phyloP scores from a whole-genome alignment of 2,797 vertebrate genomes.

The Phoebastria nigripes region DNA sequence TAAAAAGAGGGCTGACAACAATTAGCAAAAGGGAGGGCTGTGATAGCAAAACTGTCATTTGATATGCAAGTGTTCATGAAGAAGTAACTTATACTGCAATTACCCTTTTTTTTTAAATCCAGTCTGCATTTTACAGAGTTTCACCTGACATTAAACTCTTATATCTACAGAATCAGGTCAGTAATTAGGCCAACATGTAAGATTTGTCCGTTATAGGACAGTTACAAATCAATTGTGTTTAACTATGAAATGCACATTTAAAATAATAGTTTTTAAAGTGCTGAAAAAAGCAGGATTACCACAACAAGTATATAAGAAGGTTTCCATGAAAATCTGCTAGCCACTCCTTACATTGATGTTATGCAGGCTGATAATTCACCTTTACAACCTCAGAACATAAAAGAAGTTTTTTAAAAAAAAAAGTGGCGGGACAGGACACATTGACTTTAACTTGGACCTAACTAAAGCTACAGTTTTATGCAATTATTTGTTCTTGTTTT shows the following conservation, averaged over 20 bases:
- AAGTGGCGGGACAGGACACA: neutral
- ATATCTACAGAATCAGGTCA: constrained; percentile 20
- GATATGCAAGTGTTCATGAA: accelerated
- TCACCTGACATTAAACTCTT: neutral
- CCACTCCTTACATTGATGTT: accelerated
- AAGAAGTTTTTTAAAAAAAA: neutral
- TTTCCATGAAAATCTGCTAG: neutral
- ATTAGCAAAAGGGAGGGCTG: neutral
- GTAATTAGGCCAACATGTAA: constrained; percentile 7
- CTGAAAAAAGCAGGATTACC: neutral
- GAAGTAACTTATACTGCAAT: neutral
- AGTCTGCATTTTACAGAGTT: neutral
- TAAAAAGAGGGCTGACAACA: neutral
- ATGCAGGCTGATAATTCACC: neutral
- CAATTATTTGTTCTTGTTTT: neutral
- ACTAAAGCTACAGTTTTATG: neutral
- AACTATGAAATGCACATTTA: neutral
- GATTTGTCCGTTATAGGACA: neutral
- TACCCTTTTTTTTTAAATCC: neutral
- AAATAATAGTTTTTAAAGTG: neutral
- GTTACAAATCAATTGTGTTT: neutral
- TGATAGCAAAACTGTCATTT: neutral
- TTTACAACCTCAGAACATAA: neutral
- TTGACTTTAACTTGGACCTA: neutral
- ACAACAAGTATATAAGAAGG: neutral